Conservation (phyloP, 2,797 vertebrate species). For the Linurgus olivaceus region DNA sequence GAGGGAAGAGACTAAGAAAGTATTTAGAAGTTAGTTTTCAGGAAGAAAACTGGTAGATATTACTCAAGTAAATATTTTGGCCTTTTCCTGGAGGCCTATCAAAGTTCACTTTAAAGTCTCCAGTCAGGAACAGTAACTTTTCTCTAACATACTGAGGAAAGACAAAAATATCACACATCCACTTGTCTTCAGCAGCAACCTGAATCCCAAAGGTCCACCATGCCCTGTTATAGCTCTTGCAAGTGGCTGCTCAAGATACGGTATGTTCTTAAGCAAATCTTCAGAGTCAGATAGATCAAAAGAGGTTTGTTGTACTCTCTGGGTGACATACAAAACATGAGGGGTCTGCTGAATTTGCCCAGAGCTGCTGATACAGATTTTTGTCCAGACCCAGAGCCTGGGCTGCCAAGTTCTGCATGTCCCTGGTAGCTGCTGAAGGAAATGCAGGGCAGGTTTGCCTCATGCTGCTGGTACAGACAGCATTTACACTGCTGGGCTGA, state of each 20-base stretch:
- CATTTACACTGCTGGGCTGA: background rate
- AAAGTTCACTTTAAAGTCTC: background rate
- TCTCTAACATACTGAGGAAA: background rate
- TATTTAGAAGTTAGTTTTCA: background rate
- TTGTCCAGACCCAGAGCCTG: background rate
- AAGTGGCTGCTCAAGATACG: conserved; percentile 67
- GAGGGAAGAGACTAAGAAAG: background rate
- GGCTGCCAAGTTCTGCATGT: background rate
- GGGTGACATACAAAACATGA: background rate
- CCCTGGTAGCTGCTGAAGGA: background rate
- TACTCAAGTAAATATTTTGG: background rate
- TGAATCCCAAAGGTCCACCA: conserved; percentile 42
- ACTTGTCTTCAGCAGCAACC: conserved; percentile 36
- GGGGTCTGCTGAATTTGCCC: background rate
- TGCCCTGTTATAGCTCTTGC: conserved; percentile 68
- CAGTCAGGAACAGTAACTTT: background rate
- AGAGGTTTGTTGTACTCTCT: background rate
- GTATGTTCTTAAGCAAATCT: conserved; percentile 51
- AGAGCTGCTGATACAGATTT: fast-evolving
- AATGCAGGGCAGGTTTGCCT: background rate
- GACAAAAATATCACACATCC: background rate
- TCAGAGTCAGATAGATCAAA: background rate
- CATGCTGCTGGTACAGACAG: background rate
- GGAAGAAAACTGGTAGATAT: background rate
- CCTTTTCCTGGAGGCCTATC: background rate